Evolutionary conservation across 2,113 vertebrate species (phyloP).

Genomic region (Grallaria varia): DNA sequence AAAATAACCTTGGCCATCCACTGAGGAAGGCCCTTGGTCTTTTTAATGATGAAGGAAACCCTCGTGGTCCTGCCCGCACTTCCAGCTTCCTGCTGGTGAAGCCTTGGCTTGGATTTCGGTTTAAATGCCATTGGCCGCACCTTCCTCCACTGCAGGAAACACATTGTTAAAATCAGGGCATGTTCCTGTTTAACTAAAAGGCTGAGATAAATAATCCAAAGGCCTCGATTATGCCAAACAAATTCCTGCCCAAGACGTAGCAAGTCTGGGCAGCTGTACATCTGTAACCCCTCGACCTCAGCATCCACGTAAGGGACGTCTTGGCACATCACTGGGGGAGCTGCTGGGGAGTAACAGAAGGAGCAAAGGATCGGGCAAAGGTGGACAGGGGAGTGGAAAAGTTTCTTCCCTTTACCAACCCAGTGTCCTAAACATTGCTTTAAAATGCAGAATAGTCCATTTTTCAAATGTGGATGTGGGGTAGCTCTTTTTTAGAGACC

Average conservation of each 20-base stretch:
- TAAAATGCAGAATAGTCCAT: accelerated
- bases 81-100: conserved; percentile 23
- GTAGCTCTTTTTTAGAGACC: background rate
- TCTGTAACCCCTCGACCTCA: background rate
- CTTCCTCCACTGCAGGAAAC: conserved; percentile 65
- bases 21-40: background rate
- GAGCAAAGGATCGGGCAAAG: background rate
- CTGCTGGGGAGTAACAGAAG: background rate
- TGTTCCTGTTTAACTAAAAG: conserved; percentile 70
- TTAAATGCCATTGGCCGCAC: conserved; percentile 61
- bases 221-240: conserved; percentile 55
- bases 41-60: background rate
- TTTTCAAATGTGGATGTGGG: background rate
- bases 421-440: background rate
- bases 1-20: background rate
- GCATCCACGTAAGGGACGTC: accelerated
- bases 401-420: background rate
- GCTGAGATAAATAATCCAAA: conserved; percentile 70
- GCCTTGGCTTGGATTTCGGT: background rate
- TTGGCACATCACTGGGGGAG: background rate
- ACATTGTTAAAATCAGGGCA: conserved; percentile 74
- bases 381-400: background rate
- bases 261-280: background rate
- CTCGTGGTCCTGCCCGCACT: background rate
- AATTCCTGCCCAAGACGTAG: conserved; percentile 55